These are phyloP conservation scores for Vultur gryphus DNA, from an alignment of 2,797 vertebrate genomes.

Conservation along the genomic window DNA sequence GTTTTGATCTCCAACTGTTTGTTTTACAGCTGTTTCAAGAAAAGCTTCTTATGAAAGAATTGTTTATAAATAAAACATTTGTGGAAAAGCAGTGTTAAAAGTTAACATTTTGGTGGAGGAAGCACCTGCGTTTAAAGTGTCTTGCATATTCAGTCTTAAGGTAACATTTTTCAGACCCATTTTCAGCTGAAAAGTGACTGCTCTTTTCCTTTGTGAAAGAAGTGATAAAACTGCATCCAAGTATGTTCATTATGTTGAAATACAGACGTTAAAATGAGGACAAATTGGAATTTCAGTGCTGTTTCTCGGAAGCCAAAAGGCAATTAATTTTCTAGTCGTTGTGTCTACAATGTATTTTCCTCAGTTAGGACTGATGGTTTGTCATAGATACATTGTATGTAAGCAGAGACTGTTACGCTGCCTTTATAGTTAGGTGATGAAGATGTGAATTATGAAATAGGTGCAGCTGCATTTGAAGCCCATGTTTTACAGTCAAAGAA, in stretches of 20 bases:
- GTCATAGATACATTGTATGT: not conserved
- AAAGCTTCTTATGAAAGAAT: not conserved
- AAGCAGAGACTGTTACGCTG: not conserved
- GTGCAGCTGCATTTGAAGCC: not conserved
- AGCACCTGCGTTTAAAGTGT: not conserved
- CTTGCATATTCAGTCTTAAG: not conserved
- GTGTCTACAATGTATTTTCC: not conserved
- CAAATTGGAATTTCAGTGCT: not conserved
- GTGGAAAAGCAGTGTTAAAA: not conserved
- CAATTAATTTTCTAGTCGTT: not conserved
- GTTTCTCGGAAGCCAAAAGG: not conserved
- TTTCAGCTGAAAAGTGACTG: not conserved
- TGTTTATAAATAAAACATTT: not conserved
- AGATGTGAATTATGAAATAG: not conserved
- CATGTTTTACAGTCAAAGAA: not conserved
- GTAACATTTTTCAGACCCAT: not conserved
- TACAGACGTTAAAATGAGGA: not conserved
- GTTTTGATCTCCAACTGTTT: not conserved
- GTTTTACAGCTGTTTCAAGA: not conserved
- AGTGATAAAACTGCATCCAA: not conserved
- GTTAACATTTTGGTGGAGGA: not conserved
- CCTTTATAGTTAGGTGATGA: not conserved
- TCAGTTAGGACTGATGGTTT: not conserved
- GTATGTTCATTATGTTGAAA: not conserved
- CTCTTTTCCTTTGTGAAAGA: not conserved